Base-by-base conservation (phyloP, 64 coral and sea anemone species). In the Porites australiensis region DNA sequence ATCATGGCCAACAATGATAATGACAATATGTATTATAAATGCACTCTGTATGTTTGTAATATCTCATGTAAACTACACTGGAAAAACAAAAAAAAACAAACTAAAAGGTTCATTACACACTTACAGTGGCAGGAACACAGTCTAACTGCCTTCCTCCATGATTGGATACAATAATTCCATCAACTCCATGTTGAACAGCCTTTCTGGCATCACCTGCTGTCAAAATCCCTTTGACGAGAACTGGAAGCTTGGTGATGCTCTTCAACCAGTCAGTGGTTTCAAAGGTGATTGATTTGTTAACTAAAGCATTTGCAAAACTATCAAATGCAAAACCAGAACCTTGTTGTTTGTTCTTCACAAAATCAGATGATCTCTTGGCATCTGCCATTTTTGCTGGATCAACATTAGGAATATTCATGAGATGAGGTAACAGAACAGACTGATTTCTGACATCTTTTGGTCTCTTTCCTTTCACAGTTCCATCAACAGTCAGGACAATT, bases 151-250 rank as follows among this genome's bases (percentile, higher is more conserved):
- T 76, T 58, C 87, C 93, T 21, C 93, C 93, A 64, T 90, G 79
- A 64, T 95, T 90, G 9, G 93, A 95, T 13, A 95, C 93, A 54
- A 90, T 37, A 21, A 90, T 77, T 64, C 88, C 93, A 95, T 84
- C 89, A 82, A 70, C 93, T 47, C 93, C 88, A 67, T 95, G 80
- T 18, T 90, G 66, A 75, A 95, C 62, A 15, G 93, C 93, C 21
- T 90, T 60, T 75, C 22, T 74, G 50, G 93, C 93, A 95, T 95
- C 93, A 49, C 90, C 88, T n/a, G 87, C 93, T 86, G 93, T 90
- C 13, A 95, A 44, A 58, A 95, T 95, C 6, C 93, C 93, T 55
- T 95, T 95, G 7, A 95, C 19, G 19, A 95, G 50, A 47, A 95
- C 64, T 43, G 93, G 93, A 13, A 95, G 93, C 62, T 51, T 90